These are phyloP conservation scores for Drosophila bipectinata DNA, from an alignment of 1,140 invertebrate genomes.

Conservation along the genomic window DNA sequence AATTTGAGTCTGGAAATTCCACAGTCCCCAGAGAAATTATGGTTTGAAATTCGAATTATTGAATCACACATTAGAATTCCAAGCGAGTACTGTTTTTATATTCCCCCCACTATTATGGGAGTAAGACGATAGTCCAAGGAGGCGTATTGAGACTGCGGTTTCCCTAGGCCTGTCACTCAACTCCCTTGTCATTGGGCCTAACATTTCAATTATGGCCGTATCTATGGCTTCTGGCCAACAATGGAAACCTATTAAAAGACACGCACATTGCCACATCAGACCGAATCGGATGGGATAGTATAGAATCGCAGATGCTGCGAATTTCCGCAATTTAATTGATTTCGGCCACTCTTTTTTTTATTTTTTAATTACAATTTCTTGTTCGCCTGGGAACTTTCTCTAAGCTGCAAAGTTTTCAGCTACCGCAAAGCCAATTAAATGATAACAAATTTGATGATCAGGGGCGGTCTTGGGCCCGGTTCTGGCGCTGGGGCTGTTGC, in stretches of 20 bases:
- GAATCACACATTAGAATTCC: conserved; percentile 28
- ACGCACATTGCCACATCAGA: conserved; percentile 30
- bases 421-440: conserved; percentile 74
- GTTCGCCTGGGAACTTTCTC: conserved; percentile 56
- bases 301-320: conserved; percentile 19
- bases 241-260: conserved; percentile 48
- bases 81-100: neutral
- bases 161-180: conserved; percentile 56
- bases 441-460: conserved; percentile 66
- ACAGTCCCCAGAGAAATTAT: neutral
- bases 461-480: neutral
- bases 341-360: conserved; percentile 55
- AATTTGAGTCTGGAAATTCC: conserved; percentile 25
- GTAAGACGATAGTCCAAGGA: conserved; percentile 20
- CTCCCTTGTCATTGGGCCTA: conserved; percentile 53
- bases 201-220: conserved; percentile 68
- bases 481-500: conserved; percentile 14
- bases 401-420: conserved; percentile 45
- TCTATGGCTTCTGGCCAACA: conserved; percentile 55
- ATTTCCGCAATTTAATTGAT: conserved; percentile 69
- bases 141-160: conserved; percentile 25
- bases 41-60: neutral
- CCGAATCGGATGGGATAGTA: conserved; percentile 27
- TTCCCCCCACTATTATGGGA: neutral
- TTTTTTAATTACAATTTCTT: conserved; percentile 58